Evolutionary conservation across 1,140 invertebrate species (phyloP).

Genomic region (Myzus persicae): DNA sequence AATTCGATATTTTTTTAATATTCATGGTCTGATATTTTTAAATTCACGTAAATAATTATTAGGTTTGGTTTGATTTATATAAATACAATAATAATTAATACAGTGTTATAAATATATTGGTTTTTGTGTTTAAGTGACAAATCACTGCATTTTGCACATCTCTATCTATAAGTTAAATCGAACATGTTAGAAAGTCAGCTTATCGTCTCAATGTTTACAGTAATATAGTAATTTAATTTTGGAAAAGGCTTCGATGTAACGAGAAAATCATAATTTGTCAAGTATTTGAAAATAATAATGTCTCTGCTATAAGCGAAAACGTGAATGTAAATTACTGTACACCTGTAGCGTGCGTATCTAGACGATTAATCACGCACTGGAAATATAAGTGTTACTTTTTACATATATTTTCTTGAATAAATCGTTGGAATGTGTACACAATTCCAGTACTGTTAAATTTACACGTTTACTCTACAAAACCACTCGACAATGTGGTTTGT

Average conservation of each 20-base stretch:
- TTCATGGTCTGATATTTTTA: neutral
- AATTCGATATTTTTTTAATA: neutral
- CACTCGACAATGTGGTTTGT: neutral
- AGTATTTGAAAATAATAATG: neutral
- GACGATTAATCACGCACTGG: conserved; percentile 37
- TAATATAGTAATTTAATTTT: neutral
- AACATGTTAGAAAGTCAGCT: neutral
- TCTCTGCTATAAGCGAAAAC: neutral
- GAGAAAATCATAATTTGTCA: neutral
- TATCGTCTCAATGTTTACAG: neutral
- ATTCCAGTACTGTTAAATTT: conserved; percentile 27
- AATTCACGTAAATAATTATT: neutral
- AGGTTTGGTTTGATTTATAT: neutral
- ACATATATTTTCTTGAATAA: conserved; percentile 29
- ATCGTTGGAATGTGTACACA: neutral
- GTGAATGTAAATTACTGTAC: conserved; percentile 22
- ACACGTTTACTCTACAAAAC: conserved; percentile 9
- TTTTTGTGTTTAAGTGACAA: neutral
- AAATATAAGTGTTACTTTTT: conserved; percentile 32
- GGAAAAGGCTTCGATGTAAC: neutral
- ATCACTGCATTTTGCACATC: neutral
- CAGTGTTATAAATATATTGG: too few species aligned
- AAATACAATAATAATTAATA: too few species aligned
- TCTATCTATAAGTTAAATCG: neutral
- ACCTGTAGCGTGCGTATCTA: conserved; percentile 25